Base-by-base conservation (phyloP, 1,140 invertebrate genomes). In the Zaprionus davidi region DNA sequence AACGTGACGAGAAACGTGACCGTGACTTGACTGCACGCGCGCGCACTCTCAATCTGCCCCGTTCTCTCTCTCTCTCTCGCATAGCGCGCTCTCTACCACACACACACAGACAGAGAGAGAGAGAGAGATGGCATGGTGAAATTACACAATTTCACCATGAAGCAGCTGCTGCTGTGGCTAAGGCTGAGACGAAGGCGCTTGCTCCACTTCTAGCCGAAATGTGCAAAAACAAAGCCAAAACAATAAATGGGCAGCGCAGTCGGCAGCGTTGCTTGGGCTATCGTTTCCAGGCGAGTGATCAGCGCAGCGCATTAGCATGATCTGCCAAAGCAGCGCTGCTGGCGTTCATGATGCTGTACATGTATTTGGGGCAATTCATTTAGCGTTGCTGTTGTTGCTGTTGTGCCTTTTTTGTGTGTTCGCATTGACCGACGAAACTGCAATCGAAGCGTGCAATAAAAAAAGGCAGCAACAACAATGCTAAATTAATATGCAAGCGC, bases 1-100 rank as follows among this genome's bases (percentile, higher is more conserved):
- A 90, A 90, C 85, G 86, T 90, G 85, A 90, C 82, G 70, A 71
- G 76, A 90, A 90, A 90, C 85, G 85, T 90, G 85, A 90, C 85
- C 86, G 81, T 90, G 85, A 90, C 86, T 90, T 75, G 71, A 74
- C 34, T 69, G 59, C 65, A 36, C 44, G 69, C 65, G 56, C 55
- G 28, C 64, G 44, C 57, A 9, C 38, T 46, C 24, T 22, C 44
- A 15, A n/a, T 5, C 49, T 59, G 5, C 31, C n/a, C n/a, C 53
- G 17, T 36, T n/a, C 34, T 20, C 22, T 36, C 15, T 57, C 46
- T 66, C 26, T 22, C 11, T 51, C 41, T 79, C 44, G 3, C 49
- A 51, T 6, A 20, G 44, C 12, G 9, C 46, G 20, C 46, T 49
- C 46, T 49, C 17, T 22, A 20, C 5, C 20, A 41, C 38, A 44